Evolutionary conservation across 2,888 invertebrate species (phyloP).

Genomic region (Quadroppia sp.): DNA sequence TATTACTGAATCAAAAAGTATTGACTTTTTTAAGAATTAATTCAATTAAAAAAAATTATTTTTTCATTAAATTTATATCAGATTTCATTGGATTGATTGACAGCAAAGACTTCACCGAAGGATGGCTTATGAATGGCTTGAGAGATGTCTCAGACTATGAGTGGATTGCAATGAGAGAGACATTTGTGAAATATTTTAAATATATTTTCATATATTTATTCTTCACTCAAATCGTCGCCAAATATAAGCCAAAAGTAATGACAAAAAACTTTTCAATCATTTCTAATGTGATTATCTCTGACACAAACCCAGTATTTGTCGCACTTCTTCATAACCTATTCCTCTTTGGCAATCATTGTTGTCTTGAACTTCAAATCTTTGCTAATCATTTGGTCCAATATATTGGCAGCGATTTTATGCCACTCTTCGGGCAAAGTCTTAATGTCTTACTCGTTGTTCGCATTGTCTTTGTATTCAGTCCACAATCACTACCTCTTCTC

Average conservation of each 20-base stretch:
- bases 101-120: background rate
- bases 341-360: background rate
- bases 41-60: background rate
- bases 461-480: background rate
- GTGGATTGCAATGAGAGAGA: conserved; percentile 26
- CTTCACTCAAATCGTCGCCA: conserved; percentile 21
- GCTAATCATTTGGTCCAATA: conserved; percentile 24
- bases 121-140: background rate
- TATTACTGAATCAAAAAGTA: conserved; percentile 17
- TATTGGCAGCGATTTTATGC: background rate
- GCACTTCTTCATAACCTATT: conserved; percentile 20
- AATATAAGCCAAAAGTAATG: conserved; percentile 5
- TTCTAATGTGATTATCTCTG: background rate
- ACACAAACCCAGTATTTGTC: conserved; percentile 11
- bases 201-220: conserved; percentile 1
- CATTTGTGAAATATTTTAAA: conserved; percentile 1
- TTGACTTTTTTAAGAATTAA: background rate
- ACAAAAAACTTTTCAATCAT: background rate
- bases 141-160: conserved; percentile 17
- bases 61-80: background rate
- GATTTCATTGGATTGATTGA: conserved; percentile 3
- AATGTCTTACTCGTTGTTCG: background rate
- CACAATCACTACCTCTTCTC: conserved; percentile 2
- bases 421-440: background rate
- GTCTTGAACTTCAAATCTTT: conserved; percentile 5